These are phyloP conservation scores for Epinotia ramella DNA, from an alignment of 2,888 invertebrate genomes.

Conservation along the genomic window DNA sequence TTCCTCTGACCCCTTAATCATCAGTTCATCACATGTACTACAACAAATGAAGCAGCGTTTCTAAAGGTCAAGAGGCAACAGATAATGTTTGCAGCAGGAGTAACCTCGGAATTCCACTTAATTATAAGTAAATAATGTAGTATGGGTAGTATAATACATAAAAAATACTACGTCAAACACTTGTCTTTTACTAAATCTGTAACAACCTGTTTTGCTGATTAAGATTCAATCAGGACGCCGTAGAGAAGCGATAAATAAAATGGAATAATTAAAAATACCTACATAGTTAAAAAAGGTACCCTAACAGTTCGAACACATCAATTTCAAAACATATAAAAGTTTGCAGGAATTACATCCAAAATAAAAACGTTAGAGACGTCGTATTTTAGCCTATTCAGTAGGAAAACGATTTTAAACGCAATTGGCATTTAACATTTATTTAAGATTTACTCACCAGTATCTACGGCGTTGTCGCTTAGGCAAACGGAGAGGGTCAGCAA, in stretches of 20 bases:
- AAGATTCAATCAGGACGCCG: slow-evolving; percentile 34
- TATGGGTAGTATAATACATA: not conserved
- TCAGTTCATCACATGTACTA: not conserved
- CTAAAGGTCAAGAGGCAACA: not conserved
- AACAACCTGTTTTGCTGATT: slow-evolving; percentile 41
- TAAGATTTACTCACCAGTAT: slow-evolving; percentile 58
- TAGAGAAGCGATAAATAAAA: slow-evolving; percentile 20
- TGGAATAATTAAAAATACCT: slow-evolving; percentile 10
- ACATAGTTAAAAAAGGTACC: not conserved
- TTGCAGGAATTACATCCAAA: not conserved
- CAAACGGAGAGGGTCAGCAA: slow-evolving; percentile 69
- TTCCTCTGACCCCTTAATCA: not conserved
- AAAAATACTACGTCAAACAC: slow-evolving; percentile 24
- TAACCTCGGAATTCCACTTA: not conserved
- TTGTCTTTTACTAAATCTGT: slow-evolving; percentile 10
- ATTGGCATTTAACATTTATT: slow-evolving; percentile 52
- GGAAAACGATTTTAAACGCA: slow-evolving; percentile 62
- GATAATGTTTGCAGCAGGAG: slow-evolving; percentile 1
- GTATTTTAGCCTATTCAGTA: slow-evolving; percentile 47
- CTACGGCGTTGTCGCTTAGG: slow-evolving; percentile 58
- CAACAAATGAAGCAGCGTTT: not conserved
- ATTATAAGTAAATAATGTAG: not conserved
- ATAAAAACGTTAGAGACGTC: not conserved
- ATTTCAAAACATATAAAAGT: not conserved
- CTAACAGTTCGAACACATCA: not conserved